Base-by-base conservation (phyloP, 2,113 vertebrate species). In the Antennarius striatus region DNA sequence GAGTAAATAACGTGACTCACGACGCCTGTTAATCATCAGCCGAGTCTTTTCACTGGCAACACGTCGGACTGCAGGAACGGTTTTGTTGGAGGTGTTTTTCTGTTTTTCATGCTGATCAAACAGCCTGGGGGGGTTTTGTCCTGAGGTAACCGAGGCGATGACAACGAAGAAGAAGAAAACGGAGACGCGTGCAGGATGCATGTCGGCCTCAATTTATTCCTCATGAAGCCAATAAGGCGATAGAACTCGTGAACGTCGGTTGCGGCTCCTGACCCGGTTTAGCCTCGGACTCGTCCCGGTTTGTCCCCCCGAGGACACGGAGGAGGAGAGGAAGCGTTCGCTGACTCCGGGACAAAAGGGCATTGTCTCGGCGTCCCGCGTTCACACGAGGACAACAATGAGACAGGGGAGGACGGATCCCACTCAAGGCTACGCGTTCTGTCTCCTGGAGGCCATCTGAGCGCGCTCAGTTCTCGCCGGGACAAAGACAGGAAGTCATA, bases 401-500 rank as follows among this genome's bases (percentile, higher is more conserved):
- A 30, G 48, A 28, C 11, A 17, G 22, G 10, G 30, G 3, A 53
- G 50, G 32, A 73, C n/a, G 36, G 58, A 74, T 68, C 60, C 46
- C 40, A 65, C 58, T 53, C 61, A 13, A 73, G 62, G 70, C 17
- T 10, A 11, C 40, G 17, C 10, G 48, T 17, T 46, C 10, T 16
- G 9, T 46, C 12, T 63, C 12, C 4, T 32, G 28, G 15, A 28
- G 64, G 45, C 29, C 10, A 3, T 28, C 32, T 0, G 47, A 59
- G 29, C 22, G 2, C 28, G 1, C 54, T 65, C 63, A 22, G 7
- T 0, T 42, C 64, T 67, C 53, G 0, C 17, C 47, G 0, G 43
- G 40, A 84, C 82, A 84, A 81, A 79, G n/a, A 63, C 79, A 67
- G 82, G 82, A 84, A 81, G 75, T 28, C 64, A 17, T 56, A 12